These are phyloP conservation scores for Spondyliosoma cantharus DNA, from an alignment of 2,797 vertebrate species.

Conservation along the genomic window DNA sequence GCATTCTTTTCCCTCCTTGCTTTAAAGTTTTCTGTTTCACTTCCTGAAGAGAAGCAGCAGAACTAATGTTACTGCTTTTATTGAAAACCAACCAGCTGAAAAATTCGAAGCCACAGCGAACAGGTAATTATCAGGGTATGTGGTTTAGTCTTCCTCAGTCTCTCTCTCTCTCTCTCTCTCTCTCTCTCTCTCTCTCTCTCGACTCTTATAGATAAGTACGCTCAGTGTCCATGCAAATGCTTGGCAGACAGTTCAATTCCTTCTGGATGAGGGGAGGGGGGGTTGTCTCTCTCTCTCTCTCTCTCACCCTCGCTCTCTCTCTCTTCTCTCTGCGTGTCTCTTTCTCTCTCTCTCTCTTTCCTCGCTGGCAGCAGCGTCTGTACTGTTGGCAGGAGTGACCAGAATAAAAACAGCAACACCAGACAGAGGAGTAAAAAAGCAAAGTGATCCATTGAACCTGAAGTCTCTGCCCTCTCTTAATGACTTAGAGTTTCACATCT, in stretches of 20 bases:
- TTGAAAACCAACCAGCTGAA: slow-evolving; percentile 62
- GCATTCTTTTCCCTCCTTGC: slow-evolving; percentile 40
- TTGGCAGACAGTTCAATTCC: slow-evolving; percentile 84
- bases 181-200: slow-evolving; percentile 53
- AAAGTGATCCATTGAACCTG: slow-evolving; percentile 85
- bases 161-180: slow-evolving; percentile 55
- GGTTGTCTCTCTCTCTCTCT: slow-evolving; percentile 21
- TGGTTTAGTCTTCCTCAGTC: slow-evolving; percentile 62
- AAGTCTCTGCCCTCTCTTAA: slow-evolving; percentile 86
- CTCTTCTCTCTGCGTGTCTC: slow-evolving; percentile 44
- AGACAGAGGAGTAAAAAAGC: slow-evolving; percentile 84
- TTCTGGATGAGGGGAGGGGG: slow-evolving; percentile 76
- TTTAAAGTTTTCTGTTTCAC: slow-evolving; percentile 33
- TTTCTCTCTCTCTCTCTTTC: slow-evolving; percentile 68
- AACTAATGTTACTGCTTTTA: slow-evolving; percentile 28
- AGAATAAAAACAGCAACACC: slow-evolving; percentile 89
- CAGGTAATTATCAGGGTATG: slow-evolving; percentile 65
- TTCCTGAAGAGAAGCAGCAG: slow-evolving; percentile 27
- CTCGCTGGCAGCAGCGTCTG: slow-evolving; percentile 83
- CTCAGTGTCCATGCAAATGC: slow-evolving; percentile 81
- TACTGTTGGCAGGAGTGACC: slow-evolving; percentile 90
- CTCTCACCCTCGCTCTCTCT: slow-evolving; percentile 69
- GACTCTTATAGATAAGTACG: slow-evolving; percentile 75
- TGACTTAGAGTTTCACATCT: slow-evolving; percentile 85
- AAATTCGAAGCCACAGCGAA: slow-evolving; percentile 46